Percentiles rank a stretch among this genome's conserved stretches.
Conservation (phyloP, 2,797 vertebrate genomes). For the Tokudaia tokunoshimensis region DNA sequence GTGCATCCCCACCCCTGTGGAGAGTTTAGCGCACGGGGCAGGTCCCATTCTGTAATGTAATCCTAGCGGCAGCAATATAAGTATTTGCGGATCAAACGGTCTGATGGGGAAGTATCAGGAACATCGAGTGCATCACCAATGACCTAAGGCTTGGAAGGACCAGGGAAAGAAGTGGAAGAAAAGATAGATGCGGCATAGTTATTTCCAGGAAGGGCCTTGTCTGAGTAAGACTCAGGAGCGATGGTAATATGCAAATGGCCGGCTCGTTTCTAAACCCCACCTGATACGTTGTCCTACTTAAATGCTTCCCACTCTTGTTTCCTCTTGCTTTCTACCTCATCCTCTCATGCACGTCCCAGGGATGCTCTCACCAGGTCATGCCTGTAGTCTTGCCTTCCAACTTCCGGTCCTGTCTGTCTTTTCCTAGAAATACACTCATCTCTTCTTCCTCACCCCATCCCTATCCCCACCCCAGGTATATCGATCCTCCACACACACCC, state of each 20-base stretch:
- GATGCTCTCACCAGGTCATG: not conserved
- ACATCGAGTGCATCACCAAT: not conserved
- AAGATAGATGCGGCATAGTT: not conserved
- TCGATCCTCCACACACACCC: no score
- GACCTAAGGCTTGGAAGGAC: not conserved
- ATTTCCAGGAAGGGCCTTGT: not conserved
- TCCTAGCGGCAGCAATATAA: not conserved
- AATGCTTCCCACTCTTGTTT: not conserved
- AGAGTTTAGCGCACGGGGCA: not conserved
- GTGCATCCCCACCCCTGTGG: not conserved
- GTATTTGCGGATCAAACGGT: not conserved
- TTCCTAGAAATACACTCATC: not conserved
- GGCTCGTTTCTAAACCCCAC: not conserved
- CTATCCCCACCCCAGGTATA: not conserved
- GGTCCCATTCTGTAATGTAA: not conserved
- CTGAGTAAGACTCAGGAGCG: no score
- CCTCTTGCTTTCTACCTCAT: not conserved
- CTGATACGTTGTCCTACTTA: not conserved
- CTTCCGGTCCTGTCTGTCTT: not conserved
- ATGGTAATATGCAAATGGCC: not conserved
- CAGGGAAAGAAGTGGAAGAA: not conserved
- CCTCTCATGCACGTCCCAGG: not conserved
- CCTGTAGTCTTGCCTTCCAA: not conserved
- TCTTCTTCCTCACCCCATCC: not conserved
- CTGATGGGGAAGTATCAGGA: not conserved